Evolutionary conservation across 2,888 invertebrate genomes (phyloP).

Genomic region (Aplocera efformata): DNA sequence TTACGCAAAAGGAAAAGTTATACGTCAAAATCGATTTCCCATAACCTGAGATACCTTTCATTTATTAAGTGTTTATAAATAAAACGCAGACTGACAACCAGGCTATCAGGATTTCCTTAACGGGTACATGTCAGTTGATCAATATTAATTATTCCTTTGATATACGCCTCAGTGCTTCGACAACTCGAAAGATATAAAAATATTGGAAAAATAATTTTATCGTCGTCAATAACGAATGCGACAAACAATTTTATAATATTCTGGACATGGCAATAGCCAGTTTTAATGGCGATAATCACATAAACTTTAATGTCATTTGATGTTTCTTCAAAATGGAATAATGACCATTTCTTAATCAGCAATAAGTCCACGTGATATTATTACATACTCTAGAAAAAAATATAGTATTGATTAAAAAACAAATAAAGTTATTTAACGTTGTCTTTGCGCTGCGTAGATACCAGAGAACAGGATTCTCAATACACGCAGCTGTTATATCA

Average conservation of each 20-base stretch:
- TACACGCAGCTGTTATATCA: no score
- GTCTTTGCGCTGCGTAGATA: no score
- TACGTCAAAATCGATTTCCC: no score
- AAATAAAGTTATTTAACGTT: no score
- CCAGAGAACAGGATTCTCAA: no score
- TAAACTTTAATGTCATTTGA: no score
- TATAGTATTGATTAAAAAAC: no score
- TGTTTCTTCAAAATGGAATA: no score
- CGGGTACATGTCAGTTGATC: slow-evolving; percentile 41
- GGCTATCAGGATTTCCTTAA: slow-evolving; percentile 35
- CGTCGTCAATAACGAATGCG: slow-evolving; percentile 6
- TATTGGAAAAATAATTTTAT: slow-evolving; percentile 7
- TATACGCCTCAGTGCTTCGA: slow-evolving; percentile 17
- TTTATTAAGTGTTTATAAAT: slow-evolving; percentile 6
- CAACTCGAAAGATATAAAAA: slow-evolving; percentile 7
- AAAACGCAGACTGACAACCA: slow-evolving; percentile 17
- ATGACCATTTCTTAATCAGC: no score
- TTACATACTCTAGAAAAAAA: no score
- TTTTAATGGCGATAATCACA: slow-evolving; percentile 25
- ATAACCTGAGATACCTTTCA: not conserved
- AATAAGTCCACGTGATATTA: no score
- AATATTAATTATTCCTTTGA: slow-evolving; percentile 47
- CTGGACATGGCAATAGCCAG: slow-evolving; percentile 21
- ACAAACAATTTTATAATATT: slow-evolving; percentile 4
- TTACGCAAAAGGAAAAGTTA: no score